Base-by-base conservation (phyloP, 2,888 invertebrate genomes). In the Caenorhabditis sulstoni region DNA sequence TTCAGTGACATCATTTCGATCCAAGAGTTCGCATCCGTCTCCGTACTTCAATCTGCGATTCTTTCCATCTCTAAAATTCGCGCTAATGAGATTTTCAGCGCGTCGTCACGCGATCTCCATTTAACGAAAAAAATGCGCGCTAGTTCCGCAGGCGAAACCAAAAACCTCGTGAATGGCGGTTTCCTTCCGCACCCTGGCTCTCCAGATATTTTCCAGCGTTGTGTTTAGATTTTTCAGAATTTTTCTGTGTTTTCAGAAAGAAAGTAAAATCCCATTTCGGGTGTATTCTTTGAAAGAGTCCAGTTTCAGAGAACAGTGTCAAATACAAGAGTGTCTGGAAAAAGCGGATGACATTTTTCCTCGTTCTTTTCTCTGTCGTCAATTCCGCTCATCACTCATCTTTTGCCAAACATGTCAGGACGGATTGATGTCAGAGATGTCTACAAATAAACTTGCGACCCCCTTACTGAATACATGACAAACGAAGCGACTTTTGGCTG, bases 371-470 rank as follows among this genome's bases (percentile, higher is more conserved):
- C 59, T 52, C 41, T 52, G 14, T 39, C 35, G 29, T 49, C 59
- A 47, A 37, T 50, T n/a, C n/a, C 18, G 37, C 62, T 71, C 71
- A 64, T 71, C 71, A 57, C 61, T 71, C 62, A 70, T 70, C 62
- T 70, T 39, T 68, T 29, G 47, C 70, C 70, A 71, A 70, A 64
- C 64, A 49, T 71, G 62, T 37, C 49, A 50, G 62, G 71, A 64
- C 71, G 71, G 71, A 71, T 71, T 71, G 62, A 71, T 71, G 71
- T 64, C 71, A 64, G 55, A 71, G 23, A 64, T 41, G 64, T 71
- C 71, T 71, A 71, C 71, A 71, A 71, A 71, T 64, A 71, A 71
- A 71, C 57, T 71, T 39, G 44, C 22, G 49, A 29, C 29, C 57
- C 64, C 47, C 64, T 55, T 29, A 62, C 47, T 71, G 71, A 71